Evolutionary conservation across 1,140 invertebrate genomes (phyloP), one percentile per base, ranked within the genome.

Genomic region (Leptinotarsa defecta): DNA sequence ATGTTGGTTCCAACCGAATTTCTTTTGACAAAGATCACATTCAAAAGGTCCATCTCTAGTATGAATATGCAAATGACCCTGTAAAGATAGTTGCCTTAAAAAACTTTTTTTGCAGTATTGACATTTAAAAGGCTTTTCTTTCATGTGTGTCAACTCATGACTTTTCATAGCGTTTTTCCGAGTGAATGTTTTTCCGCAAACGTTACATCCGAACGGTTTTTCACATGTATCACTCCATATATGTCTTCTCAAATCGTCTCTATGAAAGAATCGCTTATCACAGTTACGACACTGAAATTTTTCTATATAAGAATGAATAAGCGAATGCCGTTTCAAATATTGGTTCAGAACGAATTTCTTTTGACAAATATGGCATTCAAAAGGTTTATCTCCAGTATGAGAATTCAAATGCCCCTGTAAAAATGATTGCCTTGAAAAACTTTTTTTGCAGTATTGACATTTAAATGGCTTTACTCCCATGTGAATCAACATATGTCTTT

Each of bases 381-480:
- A 91, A 1, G 92, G 92, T 82, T 90, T 91, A 77, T 93, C 91
- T 0, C 92, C 92, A 3, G 92, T 93, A 82, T 94, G 92, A 24
- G 13, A n/a, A 6, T 52, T 48, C 17, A 20, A 57, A 27, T 71
- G 70, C 0, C 17, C 34, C 57, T 20, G 1, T 13, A 71, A 19
- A 15, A 27, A 13, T 3, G 8, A 20, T 3, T 6, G 3, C 13
- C 22, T 27, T 13, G 70, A 15, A n/a, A 71, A 71, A 11, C 11
- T 6, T 63, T 63, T 71, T 22, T 24, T 17, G 24, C 70, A 71
- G 13, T 61, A 19, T 27, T 24, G 19, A 48, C 67, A 68, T 19
- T 57, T 15, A 19, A 57, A 57, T 57, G 17, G 15, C n/a, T 57
- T 57, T 19, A 13, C 6, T 19, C 52, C 52, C 13, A 8, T 57